Percentiles rank a stretch among this genome's conserved stretches.
Conservation (phyloP, 2,888 invertebrate species). For the Ypsolopha scabrella region DNA sequence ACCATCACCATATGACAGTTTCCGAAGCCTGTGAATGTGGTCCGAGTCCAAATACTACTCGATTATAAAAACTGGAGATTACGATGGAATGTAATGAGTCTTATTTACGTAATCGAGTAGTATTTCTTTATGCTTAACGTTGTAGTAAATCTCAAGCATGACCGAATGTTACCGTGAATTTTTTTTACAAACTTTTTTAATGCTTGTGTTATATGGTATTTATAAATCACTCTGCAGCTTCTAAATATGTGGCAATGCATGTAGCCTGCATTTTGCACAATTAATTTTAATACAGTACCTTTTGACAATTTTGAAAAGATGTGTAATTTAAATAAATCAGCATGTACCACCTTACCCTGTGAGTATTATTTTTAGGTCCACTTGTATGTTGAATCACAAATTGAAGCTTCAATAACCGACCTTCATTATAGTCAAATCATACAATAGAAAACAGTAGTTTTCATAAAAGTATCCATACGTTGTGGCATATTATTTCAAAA, state of each 20-base stretch:
- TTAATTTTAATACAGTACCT: neutral
- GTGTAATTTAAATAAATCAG: too few species aligned
- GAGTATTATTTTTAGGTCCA: too few species aligned
- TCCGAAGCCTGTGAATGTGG: constrained; percentile 58
- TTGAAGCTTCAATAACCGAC: too few species aligned
- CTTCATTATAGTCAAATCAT: too few species aligned
- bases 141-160: constrained; percentile 38
- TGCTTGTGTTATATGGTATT: neutral
- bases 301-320: too few species aligned
- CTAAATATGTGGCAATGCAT: constrained; percentile 47
- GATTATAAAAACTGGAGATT: constrained; percentile 24
- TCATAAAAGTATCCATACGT: too few species aligned
- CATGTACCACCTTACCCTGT: too few species aligned
- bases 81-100: neutral
- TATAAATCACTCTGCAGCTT: constrained; percentile 30
- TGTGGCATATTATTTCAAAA: too few species aligned
- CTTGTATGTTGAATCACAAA: too few species aligned
- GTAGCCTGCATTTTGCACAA: constrained; percentile 27
- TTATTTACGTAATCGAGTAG: constrained; percentile 41
- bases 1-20: constrained; percentile 52
- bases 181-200: constrained; percentile 7
- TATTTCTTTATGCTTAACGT: constrained; percentile 33
- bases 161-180: constrained; percentile 21
- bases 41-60: constrained; percentile 31
- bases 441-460: too few species aligned